phyloP scores from a whole-genome alignment of 2,888 invertebrate species.

The Heliconius aoede region DNA sequence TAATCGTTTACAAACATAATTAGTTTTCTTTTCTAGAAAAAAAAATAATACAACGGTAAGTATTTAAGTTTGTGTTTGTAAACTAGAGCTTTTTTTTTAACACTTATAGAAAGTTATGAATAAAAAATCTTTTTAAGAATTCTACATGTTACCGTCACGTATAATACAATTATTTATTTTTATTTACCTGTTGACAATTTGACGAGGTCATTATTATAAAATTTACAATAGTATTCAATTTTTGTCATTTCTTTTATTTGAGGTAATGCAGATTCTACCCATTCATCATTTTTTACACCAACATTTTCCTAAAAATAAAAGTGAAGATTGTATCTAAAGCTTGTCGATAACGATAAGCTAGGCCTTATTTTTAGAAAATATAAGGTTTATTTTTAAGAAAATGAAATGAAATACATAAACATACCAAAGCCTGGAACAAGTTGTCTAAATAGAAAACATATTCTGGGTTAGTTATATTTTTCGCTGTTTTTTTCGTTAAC shows the following conservation, averaged over 20 bases:
- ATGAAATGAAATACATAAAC: slow-evolving; percentile 36
- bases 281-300: slow-evolving; percentile 36
- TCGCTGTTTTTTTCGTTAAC: slow-evolving; percentile 63
- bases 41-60: neutral
- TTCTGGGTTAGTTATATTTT: slow-evolving; percentile 68
- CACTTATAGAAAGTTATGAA: neutral
- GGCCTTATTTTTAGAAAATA: neutral
- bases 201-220: slow-evolving; percentile 65
- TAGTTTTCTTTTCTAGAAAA: neutral
- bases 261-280: slow-evolving; percentile 67
- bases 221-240: slow-evolving; percentile 70
- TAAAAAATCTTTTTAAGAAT: neutral
- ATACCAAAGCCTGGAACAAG: slow-evolving; percentile 75
- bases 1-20: neutral
- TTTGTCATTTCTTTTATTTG: slow-evolving; percentile 74
- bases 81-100: neutral
- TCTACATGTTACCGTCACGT: neutral
- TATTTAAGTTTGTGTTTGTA: neutral
- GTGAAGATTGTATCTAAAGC: neutral
- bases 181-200: slow-evolving; percentile 67
- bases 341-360: neutral
- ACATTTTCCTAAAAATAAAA: slow-evolving; percentile 63
- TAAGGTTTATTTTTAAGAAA: neutral
- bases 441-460: slow-evolving; percentile 77
- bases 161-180: neutral